A percentile compares a stretch with the other conserved stretches of the same genome.
phyloP scores from a whole-genome alignment of 2,113 vertebrate genomes.

The Oncorhynchus mykiss region DNA sequence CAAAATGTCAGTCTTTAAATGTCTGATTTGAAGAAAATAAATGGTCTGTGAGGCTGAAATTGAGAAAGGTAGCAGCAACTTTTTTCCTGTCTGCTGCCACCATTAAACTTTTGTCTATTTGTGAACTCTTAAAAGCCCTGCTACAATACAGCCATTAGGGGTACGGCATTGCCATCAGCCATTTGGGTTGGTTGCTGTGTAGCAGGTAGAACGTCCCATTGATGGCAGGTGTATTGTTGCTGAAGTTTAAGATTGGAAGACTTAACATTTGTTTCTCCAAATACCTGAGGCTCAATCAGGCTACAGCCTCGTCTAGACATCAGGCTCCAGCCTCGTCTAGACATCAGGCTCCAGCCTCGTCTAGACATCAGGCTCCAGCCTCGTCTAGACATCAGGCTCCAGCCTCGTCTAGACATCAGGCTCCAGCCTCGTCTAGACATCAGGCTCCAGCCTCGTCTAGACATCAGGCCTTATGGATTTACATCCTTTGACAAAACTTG shows the following conservation, averaged over 20 bases:
- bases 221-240: too few species aligned
- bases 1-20: constrained; percentile 62
- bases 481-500: constrained; percentile 35
- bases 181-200: too few species aligned
- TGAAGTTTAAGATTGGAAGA: background rate
- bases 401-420: background rate
- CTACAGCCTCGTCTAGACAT: background rate
- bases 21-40: constrained; percentile 44
- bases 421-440: background rate
- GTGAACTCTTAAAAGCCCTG: background rate
- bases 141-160: too few species aligned
- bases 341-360: background rate
- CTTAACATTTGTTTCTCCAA: constrained; percentile 39
- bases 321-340: background rate
- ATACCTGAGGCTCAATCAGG: background rate
- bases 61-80: constrained; percentile 20
- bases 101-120: background rate
- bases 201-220: too few species aligned
- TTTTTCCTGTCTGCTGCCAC: background rate
- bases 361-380: background rate
- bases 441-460: background rate
- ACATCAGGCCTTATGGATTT: constrained; percentile 16
- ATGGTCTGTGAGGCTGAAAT: constrained; percentile 40
- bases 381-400: background rate
- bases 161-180: too few species aligned